phyloP scores from a whole-genome alignment of 2,888 invertebrate species.

The Sycophila texana region DNA sequence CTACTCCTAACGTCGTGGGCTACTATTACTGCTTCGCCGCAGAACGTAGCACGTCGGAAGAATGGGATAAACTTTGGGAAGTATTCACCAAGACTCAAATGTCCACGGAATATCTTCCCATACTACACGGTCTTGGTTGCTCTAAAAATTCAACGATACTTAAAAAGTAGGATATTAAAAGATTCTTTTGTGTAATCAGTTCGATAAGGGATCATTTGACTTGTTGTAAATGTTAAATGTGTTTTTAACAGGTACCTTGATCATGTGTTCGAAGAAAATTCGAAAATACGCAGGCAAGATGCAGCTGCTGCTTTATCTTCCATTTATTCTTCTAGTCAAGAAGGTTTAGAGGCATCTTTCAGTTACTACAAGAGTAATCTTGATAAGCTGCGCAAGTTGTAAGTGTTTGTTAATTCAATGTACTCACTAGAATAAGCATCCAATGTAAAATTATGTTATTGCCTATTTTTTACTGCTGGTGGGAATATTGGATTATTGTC shows the following conservation, averaged over 20 bases:
- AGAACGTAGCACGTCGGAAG: slow-evolving; percentile 79
- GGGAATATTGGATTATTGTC: too few species aligned
- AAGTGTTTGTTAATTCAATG: slow-evolving; percentile 56
- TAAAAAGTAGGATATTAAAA: slow-evolving; percentile 69
- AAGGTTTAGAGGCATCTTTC: slow-evolving; percentile 61
- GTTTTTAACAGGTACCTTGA: slow-evolving; percentile 57
- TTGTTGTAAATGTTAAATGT: neutral
- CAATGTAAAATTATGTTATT: neutral
- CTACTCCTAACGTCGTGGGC: slow-evolving; percentile 81
- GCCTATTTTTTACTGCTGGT: neutral
- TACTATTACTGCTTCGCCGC: slow-evolving; percentile 88
- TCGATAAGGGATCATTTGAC: neutral
- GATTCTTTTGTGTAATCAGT: neutral
- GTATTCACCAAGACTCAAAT: slow-evolving; percentile 80
- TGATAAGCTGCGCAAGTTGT: slow-evolving; percentile 60
- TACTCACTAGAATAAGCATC: too few species aligned
- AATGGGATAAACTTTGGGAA: slow-evolving; percentile 83
- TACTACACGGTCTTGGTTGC: slow-evolving; percentile 78
- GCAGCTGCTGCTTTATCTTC: slow-evolving; percentile 68
- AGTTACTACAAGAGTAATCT: slow-evolving; percentile 61
- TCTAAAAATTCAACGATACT: slow-evolving; percentile 73
- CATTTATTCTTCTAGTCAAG: slow-evolving; percentile 67
- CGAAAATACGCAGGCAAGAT: slow-evolving; percentile 72
- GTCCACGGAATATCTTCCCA: slow-evolving; percentile 77
- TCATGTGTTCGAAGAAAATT: slow-evolving; percentile 48